Conservation (phyloP, 2,888 invertebrate genomes). For the Drosophila affinis region DNA sequence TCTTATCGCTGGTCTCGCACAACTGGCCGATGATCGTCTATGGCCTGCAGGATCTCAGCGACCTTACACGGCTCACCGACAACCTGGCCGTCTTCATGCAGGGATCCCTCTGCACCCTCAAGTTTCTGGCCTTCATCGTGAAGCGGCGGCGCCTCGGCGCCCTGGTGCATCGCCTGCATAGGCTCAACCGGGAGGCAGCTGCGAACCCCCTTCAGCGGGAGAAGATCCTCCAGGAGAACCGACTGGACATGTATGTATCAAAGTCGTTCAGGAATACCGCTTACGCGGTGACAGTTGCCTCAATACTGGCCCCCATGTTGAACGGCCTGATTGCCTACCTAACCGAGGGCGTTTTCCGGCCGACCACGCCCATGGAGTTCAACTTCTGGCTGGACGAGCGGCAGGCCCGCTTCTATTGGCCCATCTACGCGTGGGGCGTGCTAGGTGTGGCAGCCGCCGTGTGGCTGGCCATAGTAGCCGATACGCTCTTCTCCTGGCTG, state of each 20-base stretch:
- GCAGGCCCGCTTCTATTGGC: slow-evolving; percentile 33
- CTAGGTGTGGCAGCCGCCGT: slow-evolving; percentile 37
- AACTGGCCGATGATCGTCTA: slow-evolving; percentile 43
- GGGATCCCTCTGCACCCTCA: slow-evolving; percentile 38
- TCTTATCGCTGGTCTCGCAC: slow-evolving; percentile 24
- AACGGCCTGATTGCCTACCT: slow-evolving; percentile 19
- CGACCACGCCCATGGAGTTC: slow-evolving; percentile 56
- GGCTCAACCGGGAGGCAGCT: slow-evolving; percentile 22
- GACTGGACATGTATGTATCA: slow-evolving; percentile 29
- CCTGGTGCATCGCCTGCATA: slow-evolving; percentile 33
- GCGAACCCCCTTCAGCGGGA: background rate
- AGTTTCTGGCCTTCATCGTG: slow-evolving; percentile 37
- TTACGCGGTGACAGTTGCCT: slow-evolving; percentile 21
- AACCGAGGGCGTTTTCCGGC: slow-evolving; percentile 15
- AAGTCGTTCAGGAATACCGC: slow-evolving; percentile 28
- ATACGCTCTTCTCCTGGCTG: slow-evolving; percentile 55
- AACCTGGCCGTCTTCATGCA: slow-evolving; percentile 41
- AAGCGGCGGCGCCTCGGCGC: slow-evolving; percentile 35
- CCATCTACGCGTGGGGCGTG: slow-evolving; percentile 49
- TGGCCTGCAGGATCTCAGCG: slow-evolving; percentile 25
- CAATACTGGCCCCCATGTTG: slow-evolving; percentile 29
- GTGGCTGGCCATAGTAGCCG: slow-evolving; percentile 32
- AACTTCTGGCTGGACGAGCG: slow-evolving; percentile 50
- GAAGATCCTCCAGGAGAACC: slow-evolving; percentile 33
- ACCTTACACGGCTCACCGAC: slow-evolving; percentile 43